Evolutionary conservation across 2,888 invertebrate species (phyloP), one percentile per base, ranked within the genome.

Genomic region (Ophonus ardosiacus): DNA sequence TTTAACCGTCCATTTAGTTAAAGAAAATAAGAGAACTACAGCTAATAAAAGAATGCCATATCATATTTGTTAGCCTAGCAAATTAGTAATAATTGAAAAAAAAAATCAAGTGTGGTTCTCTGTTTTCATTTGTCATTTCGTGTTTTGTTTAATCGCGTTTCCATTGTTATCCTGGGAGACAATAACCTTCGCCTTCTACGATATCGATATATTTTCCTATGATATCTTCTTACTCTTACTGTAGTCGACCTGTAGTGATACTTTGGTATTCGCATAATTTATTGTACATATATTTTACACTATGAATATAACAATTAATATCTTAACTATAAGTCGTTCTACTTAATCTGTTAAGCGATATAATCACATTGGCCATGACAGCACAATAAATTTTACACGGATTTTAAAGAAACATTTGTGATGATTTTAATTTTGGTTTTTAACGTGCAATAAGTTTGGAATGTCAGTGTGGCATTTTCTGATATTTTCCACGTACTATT

Each of bases 401-500:
- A 76, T 76, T 76, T 74, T 51, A 56, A 31, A 78, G 0, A 51
- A 7, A 76, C 7, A 76, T 51, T 57, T 78, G 71, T 74, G 71
- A 74, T 74, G 71, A 18, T 74, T 68, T 68, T 68, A 68, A 68
- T 68, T 61, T 74, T 40, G 71, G 68, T 68, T 68, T 74, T 40
- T 40, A 40, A 40, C 71, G 71, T 74, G 71, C 71, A 74, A 74
- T 74, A 74, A 74, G 17, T 68, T 43, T 74, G 40, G 17, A 74
- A 74, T 74, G 71, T 74, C 68, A 71, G 15, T 71, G 38, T 76
- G 76, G 15, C 74, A 43, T 63, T 78, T 78, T 63, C 78, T 84
- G 85, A 85, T 80, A 85, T 85, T 80, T 85, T 85, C 24, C 85
- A 85, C 80, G 85, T 85, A 85, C 85, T 85, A 85, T 79, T 85